phyloP scores from a whole-genome alignment of 2,888 invertebrate species.

The Ptilodon capucinus region DNA sequence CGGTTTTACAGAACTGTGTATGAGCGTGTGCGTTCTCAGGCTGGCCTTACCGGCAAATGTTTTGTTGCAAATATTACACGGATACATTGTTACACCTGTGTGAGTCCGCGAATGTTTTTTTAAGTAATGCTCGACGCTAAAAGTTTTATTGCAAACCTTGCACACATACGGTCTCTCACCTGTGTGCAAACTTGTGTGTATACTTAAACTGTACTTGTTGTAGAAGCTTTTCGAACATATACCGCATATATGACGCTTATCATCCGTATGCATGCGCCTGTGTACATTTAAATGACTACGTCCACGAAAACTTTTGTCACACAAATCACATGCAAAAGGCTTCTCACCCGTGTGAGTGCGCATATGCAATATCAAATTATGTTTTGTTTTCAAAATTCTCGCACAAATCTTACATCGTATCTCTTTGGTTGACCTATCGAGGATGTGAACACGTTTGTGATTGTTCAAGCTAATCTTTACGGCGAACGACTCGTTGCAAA shows the following conservation, averaged over 20 bases:
- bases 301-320: background rate
- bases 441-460: too few species aligned
- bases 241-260: too few species aligned
- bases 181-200: too few species aligned
- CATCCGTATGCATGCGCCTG: too few species aligned
- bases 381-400: too few species aligned
- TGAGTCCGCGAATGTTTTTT: background rate
- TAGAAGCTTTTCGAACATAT: too few species aligned
- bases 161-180: background rate
- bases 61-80: slow-evolving; percentile 1
- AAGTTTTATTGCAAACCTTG: background rate
- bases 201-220: too few species aligned
- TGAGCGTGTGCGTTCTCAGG: background rate
- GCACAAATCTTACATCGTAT: too few species aligned
- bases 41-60: background rate
- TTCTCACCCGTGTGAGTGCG: background rate
- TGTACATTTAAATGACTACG: too few species aligned
- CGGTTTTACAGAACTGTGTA: slow-evolving; percentile 2
- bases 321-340: background rate
- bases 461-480: too few species aligned
- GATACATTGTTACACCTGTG: slow-evolving; percentile 1
- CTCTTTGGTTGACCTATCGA: too few species aligned
- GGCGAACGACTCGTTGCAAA: too few species aligned
- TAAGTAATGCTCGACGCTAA: background rate
- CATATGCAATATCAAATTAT: background rate